These are phyloP conservation scores for Acanthochromis polyacanthus DNA, from an alignment of 2,113 vertebrate genomes.

Conservation along the genomic window DNA sequence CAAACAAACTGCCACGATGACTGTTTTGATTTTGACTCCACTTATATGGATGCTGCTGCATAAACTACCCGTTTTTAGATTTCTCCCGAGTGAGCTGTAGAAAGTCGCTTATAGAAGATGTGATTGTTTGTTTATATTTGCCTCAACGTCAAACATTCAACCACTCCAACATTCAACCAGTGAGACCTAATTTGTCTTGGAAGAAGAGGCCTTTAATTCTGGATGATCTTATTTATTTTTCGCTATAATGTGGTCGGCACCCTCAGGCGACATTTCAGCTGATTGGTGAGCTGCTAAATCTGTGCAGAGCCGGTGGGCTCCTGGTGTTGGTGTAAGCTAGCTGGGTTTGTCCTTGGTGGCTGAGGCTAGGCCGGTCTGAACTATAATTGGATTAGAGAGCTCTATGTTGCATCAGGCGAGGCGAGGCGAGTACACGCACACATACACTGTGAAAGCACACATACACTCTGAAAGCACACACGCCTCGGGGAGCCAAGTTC, in stretches of 20 bases:
- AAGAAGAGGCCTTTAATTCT: conserved; percentile 31
- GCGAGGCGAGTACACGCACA: conserved; percentile 23
- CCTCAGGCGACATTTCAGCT: conserved; percentile 26
- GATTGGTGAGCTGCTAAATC: conserved; percentile 41
- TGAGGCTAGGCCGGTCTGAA: conserved; percentile 69
- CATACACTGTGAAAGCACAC: conserved; percentile 4
- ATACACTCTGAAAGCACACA: conserved; percentile 32
- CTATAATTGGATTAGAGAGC: conserved; percentile 82
- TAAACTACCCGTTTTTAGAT: neutral
- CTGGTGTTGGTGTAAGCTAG: conserved; percentile 37
- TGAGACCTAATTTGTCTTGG: conserved; percentile 9
- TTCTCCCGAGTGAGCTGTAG: neutral
- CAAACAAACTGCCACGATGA: conserved; percentile 18
- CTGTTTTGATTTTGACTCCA: conserved; percentile 28
- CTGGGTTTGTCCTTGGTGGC: conserved; percentile 74
- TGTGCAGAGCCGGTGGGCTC: conserved; percentile 56
- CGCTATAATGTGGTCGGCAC: conserved; percentile 17
- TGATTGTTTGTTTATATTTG: conserved; percentile 17
- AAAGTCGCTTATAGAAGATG: conserved; percentile 3
- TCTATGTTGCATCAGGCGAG: conserved; percentile 67
- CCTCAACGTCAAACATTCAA: conserved; percentile 8
- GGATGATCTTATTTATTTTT: conserved; percentile 15
- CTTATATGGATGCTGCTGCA: conserved; percentile 39
- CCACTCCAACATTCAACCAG: neutral
- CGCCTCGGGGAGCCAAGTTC: conserved; percentile 39